Conservation (phyloP, 2,888 invertebrate genomes). For the Platerodrilus igneus region DNA sequence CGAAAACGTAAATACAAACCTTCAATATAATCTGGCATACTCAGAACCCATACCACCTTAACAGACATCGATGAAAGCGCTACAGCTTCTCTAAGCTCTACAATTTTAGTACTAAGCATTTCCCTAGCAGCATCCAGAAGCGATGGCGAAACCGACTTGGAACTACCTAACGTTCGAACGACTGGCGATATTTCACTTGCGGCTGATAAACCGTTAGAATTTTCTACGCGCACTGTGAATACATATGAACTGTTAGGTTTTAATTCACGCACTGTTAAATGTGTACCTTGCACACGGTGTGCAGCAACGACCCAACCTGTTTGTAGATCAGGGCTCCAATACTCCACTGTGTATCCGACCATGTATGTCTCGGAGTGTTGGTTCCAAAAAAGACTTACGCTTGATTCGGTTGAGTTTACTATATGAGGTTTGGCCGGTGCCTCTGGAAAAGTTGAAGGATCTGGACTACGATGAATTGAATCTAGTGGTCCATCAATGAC, state of each 20-base stretch:
- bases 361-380: constrained; percentile 48
- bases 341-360: constrained; percentile 71
- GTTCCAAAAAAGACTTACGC: constrained; percentile 60
- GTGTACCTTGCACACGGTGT: constrained; percentile 62
- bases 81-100: constrained; percentile 62
- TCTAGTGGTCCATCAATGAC: constrained; percentile 55
- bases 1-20: constrained; percentile 65
- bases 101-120: constrained; percentile 72
- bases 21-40: constrained; percentile 52
- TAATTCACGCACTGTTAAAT: constrained; percentile 66
- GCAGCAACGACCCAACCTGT: constrained; percentile 73
- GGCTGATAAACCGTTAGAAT: constrained; percentile 76
- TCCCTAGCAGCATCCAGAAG: constrained; percentile 73
- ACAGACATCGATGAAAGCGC: constrained; percentile 55
- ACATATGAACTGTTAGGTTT: constrained; percentile 78
- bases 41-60: constrained; percentile 50
- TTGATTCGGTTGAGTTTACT: constrained; percentile 62
- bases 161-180: constrained; percentile 63
- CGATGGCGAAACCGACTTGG: constrained; percentile 65
- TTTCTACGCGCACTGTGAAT: constrained; percentile 82
- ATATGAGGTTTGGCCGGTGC: constrained; percentile 68
- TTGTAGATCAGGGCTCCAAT: constrained; percentile 71
- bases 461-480: constrained; percentile 66
- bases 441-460: constrained; percentile 65
- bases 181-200: constrained; percentile 73